Evolutionary conservation across 64 coral and sea anemone species (phyloP).

Genomic region (Acropora tenuis): DNA sequence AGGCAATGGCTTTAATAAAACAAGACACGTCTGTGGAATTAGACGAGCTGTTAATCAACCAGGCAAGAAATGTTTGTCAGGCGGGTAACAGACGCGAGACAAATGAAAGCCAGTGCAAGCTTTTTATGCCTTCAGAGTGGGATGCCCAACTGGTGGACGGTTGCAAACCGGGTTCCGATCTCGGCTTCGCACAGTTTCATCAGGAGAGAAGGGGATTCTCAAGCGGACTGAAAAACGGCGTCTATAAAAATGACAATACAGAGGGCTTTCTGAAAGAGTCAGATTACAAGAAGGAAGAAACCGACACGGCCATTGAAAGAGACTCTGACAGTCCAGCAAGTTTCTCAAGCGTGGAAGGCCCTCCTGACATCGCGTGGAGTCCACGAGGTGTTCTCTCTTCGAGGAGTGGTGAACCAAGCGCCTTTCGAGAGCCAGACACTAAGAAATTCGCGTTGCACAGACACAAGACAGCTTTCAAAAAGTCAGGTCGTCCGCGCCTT

Average conservation of each 20-base stretch:
- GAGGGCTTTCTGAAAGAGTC: not conserved
- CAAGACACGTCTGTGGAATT: not conserved
- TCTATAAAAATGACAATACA: conserved; percentile 7
- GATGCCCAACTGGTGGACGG: conserved; percentile 28
- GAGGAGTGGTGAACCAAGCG: not conserved
- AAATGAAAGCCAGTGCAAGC: conserved; percentile 31
- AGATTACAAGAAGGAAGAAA: conserved; percentile 19
- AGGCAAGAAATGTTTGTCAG: conserved; percentile 32
- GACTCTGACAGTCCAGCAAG: conserved; percentile 43
- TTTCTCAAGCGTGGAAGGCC: conserved; percentile 34
- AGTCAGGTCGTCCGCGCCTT: conserved; percentile 55
- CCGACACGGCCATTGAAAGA: conserved; percentile 7
- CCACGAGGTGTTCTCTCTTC: not conserved
- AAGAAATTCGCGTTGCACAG: conserved; percentile 52
- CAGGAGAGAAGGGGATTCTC: not conserved
- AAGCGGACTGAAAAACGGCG: not conserved
- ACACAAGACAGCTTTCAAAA: conserved; percentile 48
- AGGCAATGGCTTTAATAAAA: conserved; percentile 30
- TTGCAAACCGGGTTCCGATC: conserved; percentile 22
- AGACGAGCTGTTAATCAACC: conserved; percentile 43
- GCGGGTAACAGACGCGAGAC: conserved; percentile 1
- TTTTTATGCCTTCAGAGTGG: conserved; percentile 42
- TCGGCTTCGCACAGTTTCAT: not conserved
- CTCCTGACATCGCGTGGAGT: conserved; percentile 19
- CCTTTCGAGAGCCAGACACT: not conserved